phyloP scores from a whole-genome alignment of 2,797 vertebrate species.

The Notolepis coatsorum region DNA sequence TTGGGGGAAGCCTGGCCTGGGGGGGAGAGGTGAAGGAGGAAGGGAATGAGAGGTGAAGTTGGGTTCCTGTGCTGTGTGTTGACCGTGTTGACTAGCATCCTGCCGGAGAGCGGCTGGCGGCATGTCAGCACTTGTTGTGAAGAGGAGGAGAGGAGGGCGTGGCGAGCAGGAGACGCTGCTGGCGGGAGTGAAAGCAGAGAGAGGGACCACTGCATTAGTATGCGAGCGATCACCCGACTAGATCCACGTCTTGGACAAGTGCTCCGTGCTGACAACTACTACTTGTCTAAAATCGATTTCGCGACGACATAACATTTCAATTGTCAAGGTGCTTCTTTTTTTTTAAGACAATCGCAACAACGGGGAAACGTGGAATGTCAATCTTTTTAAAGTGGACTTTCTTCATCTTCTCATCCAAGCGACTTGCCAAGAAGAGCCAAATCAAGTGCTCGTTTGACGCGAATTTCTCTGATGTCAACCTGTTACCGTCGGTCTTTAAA shows the following conservation, averaged over 20 bases:
- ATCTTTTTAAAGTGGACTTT: conserved; percentile 19
- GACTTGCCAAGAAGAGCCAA: conserved; percentile 6
- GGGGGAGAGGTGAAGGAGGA: background rate
- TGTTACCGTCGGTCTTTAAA: conserved; percentile 26
- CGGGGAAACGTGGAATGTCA: conserved; percentile 34
- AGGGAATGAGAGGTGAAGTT: background rate
- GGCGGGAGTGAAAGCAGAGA: conserved; percentile 50
- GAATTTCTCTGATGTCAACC: conserved; percentile 59
- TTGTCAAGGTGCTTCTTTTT: conserved; percentile 9
- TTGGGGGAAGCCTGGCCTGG: background rate
- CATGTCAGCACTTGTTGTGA: conserved; percentile 80
- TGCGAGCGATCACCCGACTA: background rate
- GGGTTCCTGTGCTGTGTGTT: conserved; percentile 17
- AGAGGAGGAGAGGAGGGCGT: conserved; percentile 33
- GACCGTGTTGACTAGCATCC: background rate
- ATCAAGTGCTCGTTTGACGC: conserved; percentile 2
- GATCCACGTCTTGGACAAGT: background rate
- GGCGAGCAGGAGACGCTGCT: conserved; percentile 30
- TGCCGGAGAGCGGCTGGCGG: conserved; percentile 15
- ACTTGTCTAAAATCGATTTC: background rate
- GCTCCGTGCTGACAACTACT: background rate
- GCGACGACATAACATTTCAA: background rate
- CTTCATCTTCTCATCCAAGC: background rate
- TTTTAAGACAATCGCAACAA: conserved; percentile 13
- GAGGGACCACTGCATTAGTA: conserved; percentile 9